Evolutionary conservation across 2,797 vertebrate genomes (phyloP).

Genomic region (Diplodus sargus): DNA sequence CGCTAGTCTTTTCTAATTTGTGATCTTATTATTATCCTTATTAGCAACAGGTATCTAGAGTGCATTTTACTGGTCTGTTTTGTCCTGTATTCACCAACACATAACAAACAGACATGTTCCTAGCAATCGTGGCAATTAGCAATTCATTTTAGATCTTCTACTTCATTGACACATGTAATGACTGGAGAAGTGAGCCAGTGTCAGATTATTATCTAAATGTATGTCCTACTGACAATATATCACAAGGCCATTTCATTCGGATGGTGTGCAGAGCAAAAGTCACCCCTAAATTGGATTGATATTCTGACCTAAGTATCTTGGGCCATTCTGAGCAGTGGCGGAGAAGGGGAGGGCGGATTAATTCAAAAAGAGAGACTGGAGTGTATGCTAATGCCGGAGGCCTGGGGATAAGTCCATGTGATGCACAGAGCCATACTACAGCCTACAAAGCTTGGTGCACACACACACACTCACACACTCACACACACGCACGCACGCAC

Average conservation of each 20-base stretch:
- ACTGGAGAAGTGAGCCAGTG: background rate
- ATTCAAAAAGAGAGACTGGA: slow-evolving; percentile 41
- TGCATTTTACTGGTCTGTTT: too few species aligned
- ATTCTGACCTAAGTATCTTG: slow-evolving; percentile 30
- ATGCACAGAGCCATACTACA: slow-evolving; percentile 24
- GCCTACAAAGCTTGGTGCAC: slow-evolving; percentile 33
- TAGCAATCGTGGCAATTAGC: background rate
- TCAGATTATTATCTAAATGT: slow-evolving; percentile 17
- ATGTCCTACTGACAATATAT: slow-evolving; percentile 9
- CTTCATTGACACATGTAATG: background rate
- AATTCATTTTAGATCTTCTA: background rate
- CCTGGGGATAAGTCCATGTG: slow-evolving; percentile 38
- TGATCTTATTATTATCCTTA: background rate
- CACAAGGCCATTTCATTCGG: slow-evolving; percentile 32
- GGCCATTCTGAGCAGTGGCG: slow-evolving; percentile 17
- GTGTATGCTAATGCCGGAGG: slow-evolving; percentile 52
- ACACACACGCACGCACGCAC: background rate
- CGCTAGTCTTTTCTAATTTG: background rate
- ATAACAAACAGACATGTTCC: background rate
- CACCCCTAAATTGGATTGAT: slow-evolving; percentile 51
- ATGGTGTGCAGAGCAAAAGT: slow-evolving; percentile 41
- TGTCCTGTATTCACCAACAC: background rate
- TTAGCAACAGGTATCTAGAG: background rate
- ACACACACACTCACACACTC: slow-evolving; percentile 1
- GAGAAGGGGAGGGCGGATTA: slow-evolving; percentile 28